These are phyloP conservation scores for Myxocyprinus asiaticus DNA, from an alignment of 2,113 vertebrate species.

Conservation along the genomic window DNA sequence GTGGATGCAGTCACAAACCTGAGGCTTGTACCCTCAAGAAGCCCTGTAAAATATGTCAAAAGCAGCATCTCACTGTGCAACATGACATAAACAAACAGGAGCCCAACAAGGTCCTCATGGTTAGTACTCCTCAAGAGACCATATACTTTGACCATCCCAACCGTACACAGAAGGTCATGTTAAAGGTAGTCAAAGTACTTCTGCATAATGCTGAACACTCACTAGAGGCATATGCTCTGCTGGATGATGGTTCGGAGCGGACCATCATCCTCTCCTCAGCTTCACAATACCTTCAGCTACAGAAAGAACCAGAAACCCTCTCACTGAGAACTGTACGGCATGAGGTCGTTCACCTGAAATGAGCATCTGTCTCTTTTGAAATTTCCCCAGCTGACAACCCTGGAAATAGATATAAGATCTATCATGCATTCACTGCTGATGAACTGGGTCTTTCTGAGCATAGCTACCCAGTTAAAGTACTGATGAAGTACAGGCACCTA, in stretches of 20 bases:
- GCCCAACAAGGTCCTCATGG: constrained; percentile 4
- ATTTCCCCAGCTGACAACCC: not conserved
- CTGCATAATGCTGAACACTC: constrained; percentile 6
- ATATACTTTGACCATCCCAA: constrained; percentile 29
- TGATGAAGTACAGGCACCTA: not conserved
- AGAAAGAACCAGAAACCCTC: constrained; percentile 17
- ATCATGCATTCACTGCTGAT: constrained; percentile 19
- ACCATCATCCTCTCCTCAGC: constrained; percentile 2
- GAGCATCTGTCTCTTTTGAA: constrained; percentile 6
- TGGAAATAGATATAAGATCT: not conserved
- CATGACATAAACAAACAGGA: not conserved
- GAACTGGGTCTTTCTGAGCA: constrained; percentile 31
- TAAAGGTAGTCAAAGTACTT: constrained; percentile 32
- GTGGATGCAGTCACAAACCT: not conserved
- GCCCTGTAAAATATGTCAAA: constrained; percentile 16
- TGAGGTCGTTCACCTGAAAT: constrained; percentile 8
- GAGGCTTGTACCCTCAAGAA: constrained; percentile 13
- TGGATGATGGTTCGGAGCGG: not conserved
- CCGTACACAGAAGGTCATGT: constrained; percentile 5
- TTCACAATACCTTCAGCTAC: not conserved
- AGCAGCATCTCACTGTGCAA: constrained; percentile 25
- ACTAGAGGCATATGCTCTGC: constrained; percentile 6
- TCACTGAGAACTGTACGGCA: constrained; percentile 9
- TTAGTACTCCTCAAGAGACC: not conserved
- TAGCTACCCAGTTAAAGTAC: constrained; percentile 7